Evolutionary conservation across 1,140 invertebrate species (phyloP), one percentile per base, ranked within the genome.

Genomic region (Drosophila santomea): DNA sequence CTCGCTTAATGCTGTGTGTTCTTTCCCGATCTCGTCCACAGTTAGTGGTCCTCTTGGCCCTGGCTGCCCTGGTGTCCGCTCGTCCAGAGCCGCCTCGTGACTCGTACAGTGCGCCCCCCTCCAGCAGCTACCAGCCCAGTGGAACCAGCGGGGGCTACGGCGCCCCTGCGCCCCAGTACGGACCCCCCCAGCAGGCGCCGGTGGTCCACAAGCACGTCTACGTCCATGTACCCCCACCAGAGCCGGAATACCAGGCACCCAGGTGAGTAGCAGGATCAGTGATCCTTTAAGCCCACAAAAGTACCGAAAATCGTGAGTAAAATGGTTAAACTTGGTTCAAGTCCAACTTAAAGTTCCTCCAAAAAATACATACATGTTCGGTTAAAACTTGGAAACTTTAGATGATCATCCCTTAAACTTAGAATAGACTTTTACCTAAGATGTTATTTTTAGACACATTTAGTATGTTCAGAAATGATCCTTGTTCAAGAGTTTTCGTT

Each of bases 181-280:
- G 96, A 0, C 94, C 95, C 1, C 96, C 96, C 0, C 93, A 94
- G 54, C 95, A 96, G 84, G 93, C 93, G 11, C 96, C 96, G 2
- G 95, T 96, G 14, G 94, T 97, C 36, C 96, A 97, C 91, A 97
- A 97, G 91, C 96, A 97, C 90, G 96, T 97, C 3, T 97, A 97
- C 92, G 96, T 97, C 1, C 96, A 97, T 86, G 96, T 97, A 23
- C 96, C 96, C 52, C 96, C 96, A 17, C 96, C 96, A 86, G 96
- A 97, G 91, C 96, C 95, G 2, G 95, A 96, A 82, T 95, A 96
- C 88, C 94, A 94, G 38, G 93, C 94, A 2, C 94, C 96, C 3
- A 94, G 93, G 90, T 93, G 92, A 91, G 86, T 50, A 0, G 2
- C 17, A 57, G n/a, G 12, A 38, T 47, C 17, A 7, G 17, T 2